These are phyloP conservation scores for Meriones psammophilus DNA, from an alignment of 2,797 vertebrate species.

Conservation along the genomic window DNA sequence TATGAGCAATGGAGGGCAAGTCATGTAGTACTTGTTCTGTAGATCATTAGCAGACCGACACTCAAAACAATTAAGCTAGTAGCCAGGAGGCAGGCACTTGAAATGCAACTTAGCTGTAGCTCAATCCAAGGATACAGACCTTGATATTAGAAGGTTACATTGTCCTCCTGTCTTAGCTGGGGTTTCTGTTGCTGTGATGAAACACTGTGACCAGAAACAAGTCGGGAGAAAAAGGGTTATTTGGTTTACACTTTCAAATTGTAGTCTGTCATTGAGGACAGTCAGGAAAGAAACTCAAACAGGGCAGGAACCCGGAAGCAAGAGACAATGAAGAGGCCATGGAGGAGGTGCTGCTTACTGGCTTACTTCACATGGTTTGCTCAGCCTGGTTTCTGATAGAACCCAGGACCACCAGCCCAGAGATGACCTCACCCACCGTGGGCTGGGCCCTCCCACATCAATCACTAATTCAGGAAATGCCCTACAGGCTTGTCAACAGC, in stretches of 20 bases:
- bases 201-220: background rate
- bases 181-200: background rate
- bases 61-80: background rate
- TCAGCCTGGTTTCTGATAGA: background rate
- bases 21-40: background rate
- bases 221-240: background rate
- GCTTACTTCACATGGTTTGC: background rate
- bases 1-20: background rate
- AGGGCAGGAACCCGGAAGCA: background rate
- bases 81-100: background rate
- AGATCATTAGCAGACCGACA: background rate
- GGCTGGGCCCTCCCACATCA: background rate
- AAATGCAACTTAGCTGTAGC: conserved; percentile 6
- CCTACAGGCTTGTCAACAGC: background rate
- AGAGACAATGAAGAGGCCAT: background rate
- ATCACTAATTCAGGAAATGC: background rate
- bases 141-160: background rate
- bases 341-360: background rate
- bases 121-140: background rate
- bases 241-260: background rate
- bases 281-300: background rate
- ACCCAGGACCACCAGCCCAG: background rate
- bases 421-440: background rate
- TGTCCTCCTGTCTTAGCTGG: background rate
- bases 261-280: background rate